Percentiles rank a stretch among this genome's conserved stretches.
Conservation (phyloP, 2,797 vertebrate genomes). For the Oreonectes daqikongensis region DNA sequence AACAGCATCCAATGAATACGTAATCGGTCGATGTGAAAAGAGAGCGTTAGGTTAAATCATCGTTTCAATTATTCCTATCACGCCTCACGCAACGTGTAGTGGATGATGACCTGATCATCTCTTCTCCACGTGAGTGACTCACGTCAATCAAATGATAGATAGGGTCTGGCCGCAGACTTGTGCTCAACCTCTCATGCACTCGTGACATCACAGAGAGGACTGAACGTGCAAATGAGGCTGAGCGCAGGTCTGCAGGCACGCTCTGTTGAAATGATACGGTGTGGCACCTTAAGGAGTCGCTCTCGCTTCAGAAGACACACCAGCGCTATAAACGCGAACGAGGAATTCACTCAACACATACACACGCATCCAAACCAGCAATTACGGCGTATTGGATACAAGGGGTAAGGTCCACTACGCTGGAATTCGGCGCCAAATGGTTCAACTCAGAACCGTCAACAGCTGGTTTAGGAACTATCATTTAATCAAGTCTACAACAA, state of each 20-base stretch:
- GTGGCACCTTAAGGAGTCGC: constrained; percentile 80
- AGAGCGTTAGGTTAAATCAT: not conserved
- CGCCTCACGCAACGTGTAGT: constrained; percentile 7
- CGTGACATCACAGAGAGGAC: constrained; percentile 27
- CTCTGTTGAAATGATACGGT: constrained; percentile 51
- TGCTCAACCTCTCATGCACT: constrained; percentile 65
- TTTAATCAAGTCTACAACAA: not conserved
- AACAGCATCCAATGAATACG: not conserved
- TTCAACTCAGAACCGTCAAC: constrained; percentile 31
- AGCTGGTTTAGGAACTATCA: not conserved
- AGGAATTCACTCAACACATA: constrained; percentile 55
- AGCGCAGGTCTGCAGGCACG: constrained; percentile 36
- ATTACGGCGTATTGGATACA: constrained; percentile 24
- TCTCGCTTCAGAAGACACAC: constrained; percentile 73
- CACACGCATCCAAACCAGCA: constrained; percentile 30
- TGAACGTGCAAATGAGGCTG: constrained; percentile 12
- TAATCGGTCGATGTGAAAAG: not conserved
- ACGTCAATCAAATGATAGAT: constrained; percentile 65
- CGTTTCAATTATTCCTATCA: constrained; percentile 49
- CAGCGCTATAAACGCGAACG: constrained; percentile 66
- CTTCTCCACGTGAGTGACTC: constrained; percentile 71
- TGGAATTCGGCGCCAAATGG: constrained; percentile 39
- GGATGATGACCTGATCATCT: constrained; percentile 62
- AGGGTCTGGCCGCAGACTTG: not conserved
- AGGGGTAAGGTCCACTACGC: constrained; percentile 10